A percentile compares a stretch with the other conserved stretches of the same genome.
Conservation (phyloP, 2,888 invertebrate species). For the Blastobasis lacticolella region DNA sequence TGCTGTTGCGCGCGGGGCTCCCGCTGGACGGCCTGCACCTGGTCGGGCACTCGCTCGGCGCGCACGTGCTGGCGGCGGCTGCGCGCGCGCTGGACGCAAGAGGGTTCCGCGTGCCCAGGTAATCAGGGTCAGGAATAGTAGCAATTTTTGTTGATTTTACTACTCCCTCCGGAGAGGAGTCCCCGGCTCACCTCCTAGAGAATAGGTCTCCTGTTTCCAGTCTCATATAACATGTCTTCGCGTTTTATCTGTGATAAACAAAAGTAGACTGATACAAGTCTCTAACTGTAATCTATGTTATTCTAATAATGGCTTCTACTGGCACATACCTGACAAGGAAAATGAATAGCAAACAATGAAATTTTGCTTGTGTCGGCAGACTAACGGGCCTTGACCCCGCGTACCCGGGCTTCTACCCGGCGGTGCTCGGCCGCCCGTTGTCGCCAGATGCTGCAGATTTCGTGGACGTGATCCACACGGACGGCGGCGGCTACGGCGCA, state of each 20-base stretch:
- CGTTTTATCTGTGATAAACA: too few relatives aligned
- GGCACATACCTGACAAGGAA: too few relatives aligned
- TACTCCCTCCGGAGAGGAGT: too few relatives aligned
- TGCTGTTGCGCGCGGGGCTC: constrained; percentile 62
- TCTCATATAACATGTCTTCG: too few relatives aligned
- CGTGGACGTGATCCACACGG: constrained; percentile 68
- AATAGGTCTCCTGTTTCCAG: too few relatives aligned
- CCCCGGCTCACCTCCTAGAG: too few relatives aligned
- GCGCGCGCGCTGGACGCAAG: constrained; percentile 52
- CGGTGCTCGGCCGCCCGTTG: constrained; percentile 32
- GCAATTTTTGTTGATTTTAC: too few relatives aligned
- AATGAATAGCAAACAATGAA: too few relatives aligned
- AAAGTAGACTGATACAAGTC: too few relatives aligned
- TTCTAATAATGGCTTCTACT: too few relatives aligned
- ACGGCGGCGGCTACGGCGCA: constrained; percentile 52
- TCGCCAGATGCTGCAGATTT: constrained; percentile 43
- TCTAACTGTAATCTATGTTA: too few relatives aligned
- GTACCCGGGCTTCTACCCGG: constrained; percentile 53
- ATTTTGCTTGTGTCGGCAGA: constrained; percentile 19
- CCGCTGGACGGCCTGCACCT: constrained; percentile 59
- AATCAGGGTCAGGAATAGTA: background rate
- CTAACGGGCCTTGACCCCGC: constrained; percentile 63
- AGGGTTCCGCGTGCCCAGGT: constrained; percentile 37
- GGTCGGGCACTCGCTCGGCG: constrained; percentile 74
- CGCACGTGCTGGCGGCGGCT: constrained; percentile 69